Percentiles rank a stretch among this genome's conserved stretches.
These are phyloP conservation scores for Tillus elongatus DNA, from an alignment of 2,888 invertebrate species.

Conservation along the genomic window DNA sequence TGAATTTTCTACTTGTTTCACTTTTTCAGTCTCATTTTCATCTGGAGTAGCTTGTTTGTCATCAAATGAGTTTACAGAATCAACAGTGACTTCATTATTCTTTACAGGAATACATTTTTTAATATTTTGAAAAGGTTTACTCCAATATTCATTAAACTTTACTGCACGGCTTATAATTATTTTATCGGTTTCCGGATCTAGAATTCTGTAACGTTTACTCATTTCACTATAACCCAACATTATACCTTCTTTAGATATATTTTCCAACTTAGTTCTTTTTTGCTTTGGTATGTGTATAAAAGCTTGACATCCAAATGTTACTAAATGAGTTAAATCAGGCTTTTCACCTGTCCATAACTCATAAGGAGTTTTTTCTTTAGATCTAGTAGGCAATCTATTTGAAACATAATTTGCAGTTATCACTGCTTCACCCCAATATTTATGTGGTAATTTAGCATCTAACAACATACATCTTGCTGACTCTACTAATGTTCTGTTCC, in stretches of 20 bases:
- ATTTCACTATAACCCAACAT: slow-evolving; percentile 4
- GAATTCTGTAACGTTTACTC: slow-evolving; percentile 4
- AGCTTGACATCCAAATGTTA: not conserved
- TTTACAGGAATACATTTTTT: not conserved
- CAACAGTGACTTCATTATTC: not conserved
- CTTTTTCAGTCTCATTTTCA: not conserved
- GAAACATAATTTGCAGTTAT: slow-evolving; percentile 7
- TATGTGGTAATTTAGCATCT: not conserved
- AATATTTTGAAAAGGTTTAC: too few relatives aligned
- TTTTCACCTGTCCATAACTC: not conserved
- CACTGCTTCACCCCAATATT: slow-evolving; percentile 3
- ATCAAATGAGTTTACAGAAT: not conserved
- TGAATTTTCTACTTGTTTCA: not conserved
- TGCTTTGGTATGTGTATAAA: not conserved
- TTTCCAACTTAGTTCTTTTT: slow-evolving; percentile 4
- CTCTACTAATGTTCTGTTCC: not conserved
- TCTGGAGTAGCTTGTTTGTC: too few relatives aligned
- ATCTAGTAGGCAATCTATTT: slow-evolving; percentile 1
- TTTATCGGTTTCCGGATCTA: slow-evolving; percentile 7
- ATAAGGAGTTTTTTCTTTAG: not conserved
- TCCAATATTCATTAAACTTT: not conserved
- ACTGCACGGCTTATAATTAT: not conserved
- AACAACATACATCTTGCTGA: not conserved
- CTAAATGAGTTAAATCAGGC: not conserved
- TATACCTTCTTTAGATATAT: slow-evolving; percentile 6